A percentile compares a stretch with the other conserved stretches of the same genome.
These are phyloP conservation scores for Rhabditophanes sp. DNA, from an alignment of 2,888 invertebrate genomes.

Conservation along the genomic window DNA sequence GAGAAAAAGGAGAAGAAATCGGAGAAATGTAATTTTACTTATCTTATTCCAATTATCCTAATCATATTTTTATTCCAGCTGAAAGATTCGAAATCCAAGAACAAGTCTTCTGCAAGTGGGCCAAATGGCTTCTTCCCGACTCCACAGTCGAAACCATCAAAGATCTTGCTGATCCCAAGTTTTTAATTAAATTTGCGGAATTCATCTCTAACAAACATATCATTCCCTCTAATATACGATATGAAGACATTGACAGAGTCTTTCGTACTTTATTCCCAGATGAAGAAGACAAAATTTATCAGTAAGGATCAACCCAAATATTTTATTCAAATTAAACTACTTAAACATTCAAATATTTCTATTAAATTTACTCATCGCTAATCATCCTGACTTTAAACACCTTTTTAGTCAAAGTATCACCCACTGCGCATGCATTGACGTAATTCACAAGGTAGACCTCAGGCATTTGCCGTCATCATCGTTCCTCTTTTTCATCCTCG, in stretches of 20 bases:
- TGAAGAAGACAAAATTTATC: slow-evolving; percentile 18
- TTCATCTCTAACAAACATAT: slow-evolving; percentile 9
- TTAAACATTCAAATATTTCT: too few relatives aligned
- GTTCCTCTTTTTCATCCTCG: too few relatives aligned
- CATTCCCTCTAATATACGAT: slow-evolving; percentile 5
- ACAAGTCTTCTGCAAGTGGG: slow-evolving; percentile 71
- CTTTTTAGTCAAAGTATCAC: too few relatives aligned
- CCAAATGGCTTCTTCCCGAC: slow-evolving; percentile 61
- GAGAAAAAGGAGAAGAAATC: slow-evolving; percentile 29
- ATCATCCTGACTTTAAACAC: too few relatives aligned
- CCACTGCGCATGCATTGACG: too few relatives aligned
- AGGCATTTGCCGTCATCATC: too few relatives aligned
- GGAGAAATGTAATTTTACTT: slow-evolving; percentile 21
- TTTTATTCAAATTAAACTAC: too few relatives aligned
- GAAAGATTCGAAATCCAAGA: slow-evolving; percentile 83
- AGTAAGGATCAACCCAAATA: too few relatives aligned
- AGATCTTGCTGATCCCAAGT: slow-evolving; percentile 13
- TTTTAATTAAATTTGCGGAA: slow-evolving; percentile 11
- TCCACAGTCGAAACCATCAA: slow-evolving; percentile 43
- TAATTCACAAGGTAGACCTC: too few relatives aligned
- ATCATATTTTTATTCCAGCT: slow-evolving; percentile 51
- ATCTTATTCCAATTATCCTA: background rate
- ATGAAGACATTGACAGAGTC: slow-evolving; percentile 24
- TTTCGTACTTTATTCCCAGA: slow-evolving; percentile 19
- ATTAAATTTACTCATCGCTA: too few relatives aligned